phyloP scores from a whole-genome alignment of 2,797 vertebrate species.

The Mallotus villosus region DNA sequence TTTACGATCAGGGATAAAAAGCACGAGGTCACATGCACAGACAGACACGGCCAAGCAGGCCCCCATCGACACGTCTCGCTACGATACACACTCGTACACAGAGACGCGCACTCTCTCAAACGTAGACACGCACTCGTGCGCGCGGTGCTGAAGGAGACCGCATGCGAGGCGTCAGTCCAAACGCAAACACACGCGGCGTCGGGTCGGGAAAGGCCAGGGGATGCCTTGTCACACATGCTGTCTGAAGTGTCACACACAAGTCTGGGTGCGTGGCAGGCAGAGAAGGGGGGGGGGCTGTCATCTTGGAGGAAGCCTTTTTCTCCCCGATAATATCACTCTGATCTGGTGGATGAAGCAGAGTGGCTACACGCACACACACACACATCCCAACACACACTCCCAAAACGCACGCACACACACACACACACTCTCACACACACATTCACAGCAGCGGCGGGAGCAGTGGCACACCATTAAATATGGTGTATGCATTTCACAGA shows the following conservation, averaged over 20 bases:
- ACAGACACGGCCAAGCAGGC: background rate
- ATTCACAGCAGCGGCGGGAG: background rate
- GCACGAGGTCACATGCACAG: conserved; percentile 30
- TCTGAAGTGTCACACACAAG: conserved; percentile 62
- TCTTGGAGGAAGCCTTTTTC: conserved; percentile 47
- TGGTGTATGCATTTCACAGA: too few relatives aligned
- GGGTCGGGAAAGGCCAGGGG: conserved; percentile 45
- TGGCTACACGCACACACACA: conserved; percentile 3
- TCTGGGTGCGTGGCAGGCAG: conserved; percentile 48
- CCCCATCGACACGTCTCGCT: too few relatives aligned
- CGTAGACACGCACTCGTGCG: background rate
- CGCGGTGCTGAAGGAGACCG: background rate
- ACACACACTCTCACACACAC: conserved; percentile 3
- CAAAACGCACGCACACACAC: background rate
- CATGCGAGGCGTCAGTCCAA: conserved; percentile 6
- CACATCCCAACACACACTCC: background rate
- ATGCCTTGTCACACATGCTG: conserved; percentile 56
- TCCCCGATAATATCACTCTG: conserved; percentile 43
- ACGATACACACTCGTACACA: background rate
- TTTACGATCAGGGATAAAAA: conserved; percentile 44
- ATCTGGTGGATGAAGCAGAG: conserved; percentile 31
- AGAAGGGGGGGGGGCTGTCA: conserved; percentile 55
- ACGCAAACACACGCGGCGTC: background rate
- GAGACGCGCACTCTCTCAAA: background rate
- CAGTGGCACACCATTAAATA: too few relatives aligned